Evolutionary conservation across 2,113 vertebrate genomes (phyloP).

Genomic region (Aphelocoma coerulescens): DNA sequence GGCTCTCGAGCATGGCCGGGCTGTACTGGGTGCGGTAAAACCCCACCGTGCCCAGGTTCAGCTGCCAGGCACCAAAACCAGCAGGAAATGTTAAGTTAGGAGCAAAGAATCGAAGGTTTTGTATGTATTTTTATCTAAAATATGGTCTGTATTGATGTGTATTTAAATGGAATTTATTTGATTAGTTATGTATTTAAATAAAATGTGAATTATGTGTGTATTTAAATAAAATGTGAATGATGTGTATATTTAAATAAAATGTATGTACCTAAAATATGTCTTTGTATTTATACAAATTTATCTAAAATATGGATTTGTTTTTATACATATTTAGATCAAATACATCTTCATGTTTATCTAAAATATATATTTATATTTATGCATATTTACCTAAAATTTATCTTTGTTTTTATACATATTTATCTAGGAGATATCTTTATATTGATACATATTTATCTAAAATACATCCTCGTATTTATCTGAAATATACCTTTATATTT

Average conservation of each 20-base stretch:
- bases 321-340: no score
- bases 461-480: background rate
- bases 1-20: constrained; percentile 86
- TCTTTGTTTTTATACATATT: background rate
- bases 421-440: background rate
- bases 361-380: no score
- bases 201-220: no score
- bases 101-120: fast-evolving
- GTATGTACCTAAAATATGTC: no score
- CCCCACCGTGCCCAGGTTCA: constrained; percentile 96
- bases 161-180: no score
- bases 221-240: no score
- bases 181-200: no score
- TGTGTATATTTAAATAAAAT: no score
- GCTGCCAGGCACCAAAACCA: constrained; percentile 57
- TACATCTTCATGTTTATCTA: no score
- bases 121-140: background rate
- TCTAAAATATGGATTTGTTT: no score
- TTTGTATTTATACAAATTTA: no score
- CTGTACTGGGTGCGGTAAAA: constrained; percentile 97
- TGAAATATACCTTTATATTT: background rate
- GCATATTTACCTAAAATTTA: background rate
- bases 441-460: background rate
- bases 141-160: no score
- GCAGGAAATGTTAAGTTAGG: fast-evolving